Base-by-base conservation (phyloP, 92 coral and sea anemone genomes). In the Epizoanthus illoricatus region DNA sequence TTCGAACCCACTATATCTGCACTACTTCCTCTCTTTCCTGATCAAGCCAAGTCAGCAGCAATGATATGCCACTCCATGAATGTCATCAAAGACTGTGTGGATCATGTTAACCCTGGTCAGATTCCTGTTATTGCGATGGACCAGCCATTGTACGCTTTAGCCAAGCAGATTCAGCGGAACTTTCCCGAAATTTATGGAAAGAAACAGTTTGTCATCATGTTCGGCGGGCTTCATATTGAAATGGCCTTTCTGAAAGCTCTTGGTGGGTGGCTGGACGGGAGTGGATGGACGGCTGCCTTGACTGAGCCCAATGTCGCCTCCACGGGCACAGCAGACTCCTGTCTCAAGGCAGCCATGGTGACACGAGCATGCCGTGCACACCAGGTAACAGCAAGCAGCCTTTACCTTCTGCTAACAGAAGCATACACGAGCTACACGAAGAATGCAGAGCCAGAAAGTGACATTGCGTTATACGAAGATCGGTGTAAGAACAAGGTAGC, bases 131-230 rank as follows among this genome's bases (percentile, higher is more conserved):
- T 81, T 16, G 68, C 85, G 7, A 69, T 81, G 65, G 85, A 81
- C 59, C 86, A 83, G 69, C 86, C 80, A 56, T 66, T 83, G 71
- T 83, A 33, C 20, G 71, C 80, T 23, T 4, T 83, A 7, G 86
- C 86, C 3, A 83, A 83, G 60, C 80, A 83, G 71, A 83, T 72
- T 71, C 80, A 83, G 71, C 76, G 87, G 78, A 65, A 62, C 56
- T 85, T 73, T 57, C 83, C 83, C 13, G 87, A 75, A 2, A 76
- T 16, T n/a, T 65, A 85, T 24, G 87, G 87, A 2, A 78, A 85
- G 78, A 19, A 74, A 4, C 72, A 84, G 5, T 58, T 84, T 73
- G 87, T 84, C 8, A 60, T 84, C 61, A 71, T 83, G 80, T 83
- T 83, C 62, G 71, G 72, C 2, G 86, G 86, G 47, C 80, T 83